Percentiles rank a stretch among this genome's conserved stretches.
phyloP scores from a whole-genome alignment of 2,113 vertebrate species.

The Falco punctatus region DNA sequence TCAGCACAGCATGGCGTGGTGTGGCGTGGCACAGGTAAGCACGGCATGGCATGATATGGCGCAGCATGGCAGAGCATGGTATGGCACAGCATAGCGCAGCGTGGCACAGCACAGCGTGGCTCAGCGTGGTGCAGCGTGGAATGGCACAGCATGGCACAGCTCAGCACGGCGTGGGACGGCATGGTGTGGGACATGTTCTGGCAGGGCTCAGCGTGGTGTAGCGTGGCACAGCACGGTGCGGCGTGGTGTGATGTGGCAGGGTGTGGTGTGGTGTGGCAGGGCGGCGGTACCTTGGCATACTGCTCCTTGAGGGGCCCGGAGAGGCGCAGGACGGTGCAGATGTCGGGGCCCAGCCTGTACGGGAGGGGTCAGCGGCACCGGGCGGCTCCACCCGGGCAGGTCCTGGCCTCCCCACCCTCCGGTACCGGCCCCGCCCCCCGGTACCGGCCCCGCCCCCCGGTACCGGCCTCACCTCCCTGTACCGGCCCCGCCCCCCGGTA shows the following conservation, averaged over 20 bases:
- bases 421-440: too few species aligned
- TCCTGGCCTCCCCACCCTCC: neutral
- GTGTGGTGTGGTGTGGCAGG: too few species aligned
- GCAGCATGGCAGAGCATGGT: accelerated
- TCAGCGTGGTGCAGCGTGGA: neutral
- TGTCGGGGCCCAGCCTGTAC: constrained; percentile 62
- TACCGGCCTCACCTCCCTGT: too few species aligned
- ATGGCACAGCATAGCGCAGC: too few species aligned
- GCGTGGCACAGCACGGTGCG: too few species aligned
- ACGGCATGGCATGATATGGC: accelerated
- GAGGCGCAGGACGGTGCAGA: constrained; percentile 74
- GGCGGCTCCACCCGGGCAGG: too few species aligned
- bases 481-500: too few species aligned
- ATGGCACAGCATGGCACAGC: neutral
- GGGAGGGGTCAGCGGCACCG: neutral
- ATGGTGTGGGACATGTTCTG: neutral
- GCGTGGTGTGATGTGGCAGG: accelerated
- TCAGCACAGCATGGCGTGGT: neutral
- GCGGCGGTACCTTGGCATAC: constrained; percentile 69
- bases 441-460: neutral
- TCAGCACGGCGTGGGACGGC: neutral
- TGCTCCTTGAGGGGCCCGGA: constrained; percentile 77
- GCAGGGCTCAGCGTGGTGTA: neutral
- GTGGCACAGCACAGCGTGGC: neutral
- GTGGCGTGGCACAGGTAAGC: neutral